phyloP scores from a whole-genome alignment of 2,888 invertebrate species.

The Spisula subtruncata region DNA sequence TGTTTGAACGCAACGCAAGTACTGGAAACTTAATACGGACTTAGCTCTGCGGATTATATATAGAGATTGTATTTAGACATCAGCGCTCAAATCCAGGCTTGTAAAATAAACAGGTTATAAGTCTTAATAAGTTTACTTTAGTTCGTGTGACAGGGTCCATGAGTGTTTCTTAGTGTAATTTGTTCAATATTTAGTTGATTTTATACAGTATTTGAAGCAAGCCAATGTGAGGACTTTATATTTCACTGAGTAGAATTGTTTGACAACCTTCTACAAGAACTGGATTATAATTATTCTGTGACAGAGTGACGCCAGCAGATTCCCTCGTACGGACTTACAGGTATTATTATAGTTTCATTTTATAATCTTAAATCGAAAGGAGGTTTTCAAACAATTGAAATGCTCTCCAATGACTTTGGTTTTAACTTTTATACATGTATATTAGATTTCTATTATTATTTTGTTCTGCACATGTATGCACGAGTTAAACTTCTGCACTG shows the following conservation, averaged over 20 bases:
- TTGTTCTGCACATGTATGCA: too few relatives aligned
- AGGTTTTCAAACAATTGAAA: too few relatives aligned
- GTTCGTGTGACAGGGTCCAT: slow-evolving; percentile 47
- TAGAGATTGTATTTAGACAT: slow-evolving; percentile 39
- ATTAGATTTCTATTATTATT: too few relatives aligned
- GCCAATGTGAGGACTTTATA: neutral
- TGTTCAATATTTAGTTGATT: neutral
- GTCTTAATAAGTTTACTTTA: slow-evolving; percentile 65
- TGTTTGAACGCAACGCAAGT: slow-evolving; percentile 40
- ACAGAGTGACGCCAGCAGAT: neutral
- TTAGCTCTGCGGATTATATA: slow-evolving; percentile 70
- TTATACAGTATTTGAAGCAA: neutral
- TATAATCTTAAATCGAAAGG: too few relatives aligned
- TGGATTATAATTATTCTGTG: neutral
- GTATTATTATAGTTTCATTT: neutral
- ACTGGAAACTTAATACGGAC: slow-evolving; percentile 60
- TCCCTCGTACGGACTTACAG: neutral
- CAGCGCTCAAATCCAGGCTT: slow-evolving; percentile 53
- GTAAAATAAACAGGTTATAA: slow-evolving; percentile 70
- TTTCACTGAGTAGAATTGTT: neutral
- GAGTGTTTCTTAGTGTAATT: neutral
- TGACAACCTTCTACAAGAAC: neutral
- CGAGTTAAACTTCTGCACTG: too few relatives aligned
- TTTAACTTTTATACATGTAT: too few relatives aligned
- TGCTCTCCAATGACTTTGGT: too few relatives aligned